Evolutionary conservation across 1,140 invertebrate genomes (phyloP), one percentile per base, ranked within the genome.

Genomic region (Drosophila neocordata): DNA sequence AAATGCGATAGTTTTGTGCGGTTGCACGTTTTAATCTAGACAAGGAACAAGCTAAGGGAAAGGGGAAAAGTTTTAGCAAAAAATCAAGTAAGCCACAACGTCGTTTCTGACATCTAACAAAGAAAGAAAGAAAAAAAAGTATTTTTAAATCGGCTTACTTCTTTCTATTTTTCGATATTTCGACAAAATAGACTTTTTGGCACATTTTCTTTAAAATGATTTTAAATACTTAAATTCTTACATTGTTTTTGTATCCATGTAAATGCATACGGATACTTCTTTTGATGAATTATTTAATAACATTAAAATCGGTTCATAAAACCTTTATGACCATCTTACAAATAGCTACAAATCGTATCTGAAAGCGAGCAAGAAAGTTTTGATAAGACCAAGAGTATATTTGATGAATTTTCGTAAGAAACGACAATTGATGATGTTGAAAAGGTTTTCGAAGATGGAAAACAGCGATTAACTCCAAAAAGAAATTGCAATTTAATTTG

Each of bases 1-100:
- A 73, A 72, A 79, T 59, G 67, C 38, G 53, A 65, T 61, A 73
- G 62, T 69, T 73, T 62, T 44, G 57, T 59, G 56, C 51, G 41
- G 31, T 31, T 72, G 52, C 73, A 69, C 27, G 69, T 65, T 35
- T 27, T 18, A n/a, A 72, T 15, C 20, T n/a, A 44, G 37, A 38
- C 44, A 41, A n/a, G 58, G 13, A 22, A 13, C 8, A 52, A 37
- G 20, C 13, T 35, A 11, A 4, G 12, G 56, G 11, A 11, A 5
- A 44, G 18, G 18, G 35, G 13, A 18, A 22, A 18, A 7, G 13
- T 20, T 48, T 6, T 31, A 31, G 27, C 4, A 8, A 35, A 55
- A 34, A 57, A 34, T 18, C 67, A 8, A 44, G 4, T 13, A 31
- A 44, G 22, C 61, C n/a, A 9, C 22, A 12, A 34, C 37, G 9